Base-by-base conservation (phyloP, 2,888 invertebrate species). In the Cephus spinipes region DNA sequence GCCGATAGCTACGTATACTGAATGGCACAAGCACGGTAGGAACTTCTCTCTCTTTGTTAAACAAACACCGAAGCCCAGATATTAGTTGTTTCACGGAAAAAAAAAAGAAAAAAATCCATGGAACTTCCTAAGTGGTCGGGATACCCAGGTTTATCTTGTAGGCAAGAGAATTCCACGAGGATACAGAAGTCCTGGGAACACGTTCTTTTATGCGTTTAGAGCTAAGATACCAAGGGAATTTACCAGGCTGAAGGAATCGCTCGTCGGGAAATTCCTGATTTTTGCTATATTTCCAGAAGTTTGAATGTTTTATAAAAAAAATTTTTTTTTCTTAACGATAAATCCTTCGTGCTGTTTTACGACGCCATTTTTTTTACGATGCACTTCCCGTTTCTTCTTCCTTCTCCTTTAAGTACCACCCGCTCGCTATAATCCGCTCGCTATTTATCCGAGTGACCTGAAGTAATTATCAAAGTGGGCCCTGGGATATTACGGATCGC, bases 311-410 rank as follows among this genome's bases (percentile, higher is more conserved):
- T 23, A 1, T 55, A 55, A 55, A 23, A 55, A 55, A 1, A 55
- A 9, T 3, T 12, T 15, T 15, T 15, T 23, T 9, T 40, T 40
- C 15, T 23, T 15, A 40, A 40, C 2, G 6, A 40, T 40, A 15
- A 15, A 40, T 55, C 0, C 15, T 23, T 55, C 55, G 55, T 55
- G 55, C 23, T 23, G 68, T 35, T 73, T 36, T 75, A 71, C 75
- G 32, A 31, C 40, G 30, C n/a, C 36, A 30, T 69, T 74, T 36
- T 31, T 32, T 34, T 75, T 33, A 71, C 15, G 33, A 12, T 69
- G 31, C 36, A 23, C 36, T 76, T 68, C 74, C 74, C 71, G 35
- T 33, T 36, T 68, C 71, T 68, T 31, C 40, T 68, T 69, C 11
- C 3, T 30, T 31, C 6, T 15, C 3, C 30, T 31, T 71, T 31